A percentile compares a stretch with the other conserved stretches of the same genome.
Conservation (phyloP, 2,888 invertebrate genomes). For the Reticulitermes lucifugus region DNA sequence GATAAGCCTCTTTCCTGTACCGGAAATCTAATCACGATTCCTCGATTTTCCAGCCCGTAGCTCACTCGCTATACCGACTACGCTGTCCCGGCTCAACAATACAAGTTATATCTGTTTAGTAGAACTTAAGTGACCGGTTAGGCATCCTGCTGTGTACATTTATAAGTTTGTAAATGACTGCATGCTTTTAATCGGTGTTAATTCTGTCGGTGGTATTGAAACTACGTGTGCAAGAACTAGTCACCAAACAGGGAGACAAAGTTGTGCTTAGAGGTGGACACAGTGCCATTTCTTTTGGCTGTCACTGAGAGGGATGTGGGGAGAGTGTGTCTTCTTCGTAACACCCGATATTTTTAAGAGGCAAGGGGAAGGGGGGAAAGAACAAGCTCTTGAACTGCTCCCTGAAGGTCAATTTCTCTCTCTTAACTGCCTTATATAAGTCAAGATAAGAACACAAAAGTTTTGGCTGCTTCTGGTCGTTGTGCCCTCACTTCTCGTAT, state of each 20-base stretch:
- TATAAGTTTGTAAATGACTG: too few relatives aligned
- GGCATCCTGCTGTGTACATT: too few relatives aligned
- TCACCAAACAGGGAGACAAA: background rate
- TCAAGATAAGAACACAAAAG: background rate
- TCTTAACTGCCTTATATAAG: conserved; percentile 13
- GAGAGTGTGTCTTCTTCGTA: background rate
- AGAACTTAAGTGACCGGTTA: too few relatives aligned
- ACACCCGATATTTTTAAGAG: background rate
- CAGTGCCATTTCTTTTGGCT: background rate
- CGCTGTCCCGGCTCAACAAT: too few relatives aligned
- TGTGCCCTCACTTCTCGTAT: background rate
- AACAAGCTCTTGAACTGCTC: background rate
- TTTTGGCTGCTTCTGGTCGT: background rate
- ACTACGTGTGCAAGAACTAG: too few relatives aligned
- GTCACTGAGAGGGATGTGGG: background rate
- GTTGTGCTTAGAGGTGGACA: background rate
- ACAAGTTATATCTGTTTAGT: too few relatives aligned
- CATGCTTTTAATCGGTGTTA: too few relatives aligned
- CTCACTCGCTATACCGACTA: too few relatives aligned
- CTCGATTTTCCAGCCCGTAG: too few relatives aligned
- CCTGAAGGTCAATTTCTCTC: background rate
- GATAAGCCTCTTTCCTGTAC: too few relatives aligned
- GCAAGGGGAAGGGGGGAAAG: background rate
- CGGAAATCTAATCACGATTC: too few relatives aligned
- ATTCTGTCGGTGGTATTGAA: too few relatives aligned